Base-by-base conservation (phyloP, 2,888 invertebrate genomes). In the Leptinotarsa rubiginosa region DNA sequence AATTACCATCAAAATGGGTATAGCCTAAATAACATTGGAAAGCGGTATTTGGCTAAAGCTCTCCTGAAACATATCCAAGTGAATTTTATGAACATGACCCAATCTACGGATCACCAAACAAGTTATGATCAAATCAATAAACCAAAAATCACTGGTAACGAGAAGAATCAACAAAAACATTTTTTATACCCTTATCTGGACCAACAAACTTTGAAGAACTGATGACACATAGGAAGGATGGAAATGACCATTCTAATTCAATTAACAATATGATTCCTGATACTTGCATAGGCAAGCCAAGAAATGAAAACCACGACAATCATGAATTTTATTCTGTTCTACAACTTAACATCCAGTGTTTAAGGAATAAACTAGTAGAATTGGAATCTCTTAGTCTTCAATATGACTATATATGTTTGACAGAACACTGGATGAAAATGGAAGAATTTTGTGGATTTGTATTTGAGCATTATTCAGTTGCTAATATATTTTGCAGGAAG, bases 331-430 rank as follows among this genome's bases (percentile, higher is more conserved):
- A 65, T 41, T 31, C 65, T 5, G 47, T 65, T 47, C 31, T 66
- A 20, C 66, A 66, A 49, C 66, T 66, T 49, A 66, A 66, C 49
- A 66, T 66, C 18, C 66, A 49, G 66, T 66, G 66, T 20, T 66
- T 66, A 66, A 66, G 20, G 18, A 66, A 66, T 47, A 66, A 66
- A 66, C 49, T 47, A 49, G 47, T 49, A 66, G 49, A 66, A 66
- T 66, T 49, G 49, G 66, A 66, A 20, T 66, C 47, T 20, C 13
- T 66, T 47, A 20, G 66, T 22, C 66, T 66, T 66, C 66, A 49
- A 20, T 66, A 49, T 49, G 65, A 65, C 65, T 66, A 49, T 22
- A 47, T 66, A 49, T 66, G 66, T 66, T 66, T 47, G 20, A 49
- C 47, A 66, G 66, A 66, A 66, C 66, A 49, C 20, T 66, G 49